Conservation (phyloP, 2,113 vertebrate species). For the Cervus canadensis region DNA sequence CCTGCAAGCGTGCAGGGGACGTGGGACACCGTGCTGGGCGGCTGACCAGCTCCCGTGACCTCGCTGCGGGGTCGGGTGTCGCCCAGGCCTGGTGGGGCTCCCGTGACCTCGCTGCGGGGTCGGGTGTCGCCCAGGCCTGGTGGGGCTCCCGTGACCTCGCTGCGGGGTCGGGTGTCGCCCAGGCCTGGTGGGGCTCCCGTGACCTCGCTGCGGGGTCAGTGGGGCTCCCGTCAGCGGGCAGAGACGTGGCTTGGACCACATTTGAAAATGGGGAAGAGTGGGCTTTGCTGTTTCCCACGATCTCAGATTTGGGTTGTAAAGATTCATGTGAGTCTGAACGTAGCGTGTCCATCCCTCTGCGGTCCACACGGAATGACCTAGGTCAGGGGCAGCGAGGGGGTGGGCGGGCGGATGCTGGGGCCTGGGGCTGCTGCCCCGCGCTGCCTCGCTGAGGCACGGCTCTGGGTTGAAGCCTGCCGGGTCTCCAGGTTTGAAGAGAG, state of each 20-base stretch:
- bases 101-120: not conserved
- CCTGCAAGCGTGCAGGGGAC: not conserved
- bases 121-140: fast-evolving
- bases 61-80: not conserved
- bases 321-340: not conserved
- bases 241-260: fast-evolving
- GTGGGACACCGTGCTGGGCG: fast-evolving
- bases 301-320: not conserved
- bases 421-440: fast-evolving
- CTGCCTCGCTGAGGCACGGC: fast-evolving
- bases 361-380: fast-evolving
- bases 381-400: not conserved
- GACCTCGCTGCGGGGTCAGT: no score
- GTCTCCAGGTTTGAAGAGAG: not conserved
- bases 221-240: no score
- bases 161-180: fast-evolving
- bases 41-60: not conserved
- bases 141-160: no score
- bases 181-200: no score
- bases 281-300: not conserved
- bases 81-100: fast-evolving
- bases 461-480: not conserved
- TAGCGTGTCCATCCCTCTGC: fast-evolving
- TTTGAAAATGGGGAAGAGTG: not conserved
- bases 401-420: fast-evolving